Base-by-base conservation (phyloP, 2,113 vertebrate species). In the Solea senegalensis region DNA sequence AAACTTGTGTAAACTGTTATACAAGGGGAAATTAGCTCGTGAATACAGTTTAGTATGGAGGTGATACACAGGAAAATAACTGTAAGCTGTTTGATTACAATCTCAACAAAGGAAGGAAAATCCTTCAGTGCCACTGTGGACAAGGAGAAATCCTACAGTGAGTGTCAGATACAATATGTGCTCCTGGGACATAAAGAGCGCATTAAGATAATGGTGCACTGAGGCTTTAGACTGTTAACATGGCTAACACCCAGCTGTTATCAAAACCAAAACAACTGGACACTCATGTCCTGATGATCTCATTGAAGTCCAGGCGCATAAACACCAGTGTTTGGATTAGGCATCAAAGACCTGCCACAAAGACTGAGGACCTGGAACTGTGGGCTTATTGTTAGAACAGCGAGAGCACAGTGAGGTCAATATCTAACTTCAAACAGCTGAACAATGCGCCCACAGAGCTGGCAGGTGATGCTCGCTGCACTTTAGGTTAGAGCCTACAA, bases 341-440 rank as follows among this genome's bases (percentile, higher is more conserved):
- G 59, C 88, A 82, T 91, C 85, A 90, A 91, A 90, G 89, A 53
- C 53, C 80, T 86, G 86, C 71, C 80, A 83, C 69, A 61, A 79
- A 87, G 85, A 85, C 82, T 3, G 65, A 87, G 74, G 79, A 87
- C 83, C 86, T 89, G 86, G 80, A 81, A 80, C 86, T 75, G 68
- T 72, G 60, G 74, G 74, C 76, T 76, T 62, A 60, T 80, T 89
- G 72, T 83, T 87, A 82, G 70, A 86, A 72, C 76, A 84, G 70
- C 66, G 69, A 53, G 82, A 83, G 81, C 86, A 87, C 67, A 59
- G 48, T 34, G 69, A 83, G 89, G 87, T 88, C 88, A 89, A 76
- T 72, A 70, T 72, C 67, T 58, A 65, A 80, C 81, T 87, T 90
- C 87, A 87, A 83, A 86, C 81, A 64, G 76, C 67, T 70, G 60